These are phyloP conservation scores for Drosophila leonis DNA, from an alignment of 2,888 invertebrate genomes.

Conservation along the genomic window DNA sequence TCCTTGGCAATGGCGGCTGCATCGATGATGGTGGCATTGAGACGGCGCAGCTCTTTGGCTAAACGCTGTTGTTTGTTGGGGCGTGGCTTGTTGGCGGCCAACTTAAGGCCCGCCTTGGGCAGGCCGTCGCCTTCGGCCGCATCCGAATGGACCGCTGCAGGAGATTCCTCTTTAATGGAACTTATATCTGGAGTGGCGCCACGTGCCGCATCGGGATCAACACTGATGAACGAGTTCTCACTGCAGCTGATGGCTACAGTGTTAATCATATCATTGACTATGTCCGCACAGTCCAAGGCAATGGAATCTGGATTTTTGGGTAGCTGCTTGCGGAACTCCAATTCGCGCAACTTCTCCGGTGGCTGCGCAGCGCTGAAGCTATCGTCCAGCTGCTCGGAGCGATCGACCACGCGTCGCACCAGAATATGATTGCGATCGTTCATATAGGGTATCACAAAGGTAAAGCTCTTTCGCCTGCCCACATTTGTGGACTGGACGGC, in stretches of 20 bases:
- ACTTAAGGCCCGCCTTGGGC: conserved; percentile 23
- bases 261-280: conserved; percentile 87
- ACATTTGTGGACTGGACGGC: conserved; percentile 64
- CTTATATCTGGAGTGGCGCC: conserved; percentile 17
- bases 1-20: conserved; percentile 79
- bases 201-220: conserved; percentile 67
- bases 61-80: conserved; percentile 78
- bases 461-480: conserved; percentile 82
- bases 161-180: conserved; percentile 35
- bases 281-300: conserved; percentile 78
- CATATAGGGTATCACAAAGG: conserved; percentile 87
- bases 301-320: conserved; percentile 49
- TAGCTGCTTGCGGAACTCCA: conserved; percentile 69
- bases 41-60: conserved; percentile 87
- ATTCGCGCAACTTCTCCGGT: conserved; percentile 59
- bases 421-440: conserved; percentile 87
- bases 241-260: conserved; percentile 88
- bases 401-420: conserved; percentile 85
- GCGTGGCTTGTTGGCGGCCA: conserved; percentile 23
- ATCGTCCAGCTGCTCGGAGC: conserved; percentile 80
- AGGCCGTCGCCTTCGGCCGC: background rate
- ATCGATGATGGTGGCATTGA: conserved; percentile 89
- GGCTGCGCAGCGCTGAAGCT: conserved; percentile 61
- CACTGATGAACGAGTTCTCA: conserved; percentile 86
- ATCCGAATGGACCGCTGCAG: conserved; percentile 16